Evolutionary conservation across 2,888 invertebrate genomes (phyloP).

Genomic region (Acronicta aceris): DNA sequence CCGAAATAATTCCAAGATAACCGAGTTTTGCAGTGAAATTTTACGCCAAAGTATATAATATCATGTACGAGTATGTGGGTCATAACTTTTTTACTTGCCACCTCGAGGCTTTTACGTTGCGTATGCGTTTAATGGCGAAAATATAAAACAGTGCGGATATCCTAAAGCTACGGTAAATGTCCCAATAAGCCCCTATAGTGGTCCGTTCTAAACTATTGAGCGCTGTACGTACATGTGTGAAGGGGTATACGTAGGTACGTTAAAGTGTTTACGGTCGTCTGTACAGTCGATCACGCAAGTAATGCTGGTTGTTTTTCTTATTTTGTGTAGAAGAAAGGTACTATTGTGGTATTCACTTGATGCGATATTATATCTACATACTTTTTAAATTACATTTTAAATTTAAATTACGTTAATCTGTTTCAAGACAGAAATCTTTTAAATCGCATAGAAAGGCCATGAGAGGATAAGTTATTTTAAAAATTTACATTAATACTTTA

Average conservation of each 20-base stretch:
- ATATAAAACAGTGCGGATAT: constrained; percentile 50
- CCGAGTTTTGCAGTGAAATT: neutral
- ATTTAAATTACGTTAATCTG: too few relatives aligned
- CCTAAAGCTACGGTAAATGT: constrained; percentile 46
- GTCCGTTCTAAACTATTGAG: constrained; percentile 55
- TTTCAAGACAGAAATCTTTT: too few relatives aligned
- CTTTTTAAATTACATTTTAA: too few relatives aligned
- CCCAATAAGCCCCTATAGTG: constrained; percentile 51
- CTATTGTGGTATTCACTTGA: too few relatives aligned
- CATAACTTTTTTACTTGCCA: constrained; percentile 52
- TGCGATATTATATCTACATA: too few relatives aligned
- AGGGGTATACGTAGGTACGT: constrained; percentile 46
- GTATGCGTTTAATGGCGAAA: constrained; percentile 46
- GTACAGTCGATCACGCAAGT: constrained; percentile 39
- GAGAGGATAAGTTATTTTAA: too few relatives aligned
- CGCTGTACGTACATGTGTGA: constrained; percentile 41
- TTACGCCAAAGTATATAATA: neutral
- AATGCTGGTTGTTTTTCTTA: neutral
- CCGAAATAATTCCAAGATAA: neutral
- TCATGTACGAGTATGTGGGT: constrained; percentile 23
- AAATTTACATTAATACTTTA: too few relatives aligned
- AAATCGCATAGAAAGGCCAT: too few relatives aligned
- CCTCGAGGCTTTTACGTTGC: constrained; percentile 29
- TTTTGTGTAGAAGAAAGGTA: neutral
- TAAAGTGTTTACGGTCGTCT: constrained; percentile 60